Base-by-base conservation (phyloP, 2,797 vertebrate genomes). In the Poecilia picta region DNA sequence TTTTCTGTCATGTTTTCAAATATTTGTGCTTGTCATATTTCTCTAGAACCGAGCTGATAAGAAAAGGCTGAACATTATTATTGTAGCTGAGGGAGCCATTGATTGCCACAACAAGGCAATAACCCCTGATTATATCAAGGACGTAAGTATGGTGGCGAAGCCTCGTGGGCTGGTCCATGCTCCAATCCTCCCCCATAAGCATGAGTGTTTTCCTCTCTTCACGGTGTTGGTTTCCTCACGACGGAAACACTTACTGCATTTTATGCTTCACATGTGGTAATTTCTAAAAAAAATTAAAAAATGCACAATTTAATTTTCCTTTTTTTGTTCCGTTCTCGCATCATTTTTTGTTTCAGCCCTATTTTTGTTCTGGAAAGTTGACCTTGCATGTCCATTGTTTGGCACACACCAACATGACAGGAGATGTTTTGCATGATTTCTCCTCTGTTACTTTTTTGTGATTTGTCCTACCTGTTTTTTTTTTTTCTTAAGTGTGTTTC, bases 21-120 rank as follows among this genome's bases (percentile, higher is more conserved):
- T 66, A 41, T 41, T 64, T 70, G 8, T 81, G 79, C 81, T 80
- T 87, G 80, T 57, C 75, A 39, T 84, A 11, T 86, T 78, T 49
- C 59, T 83, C 49, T 77, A 99, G 98, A 99, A 98, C 90, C 98
- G 98, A 0, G 97, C 97, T n/a, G 95, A 95, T 84, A 98, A 97
- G 94, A 99, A 99, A 95, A 96, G 98, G 83, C 95, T 99, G 94
- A 99, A 99, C 94, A 98, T 99, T 91, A 99, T 99, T 88, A 99
- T 99, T 84, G 96, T 99, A 88, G 96, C 98, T 0, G 98, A 99
- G 93, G 98, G 98, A 36, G 98, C 98, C 89, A 98, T 99, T 84
- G 98, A 99, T 89, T 87, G 72, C 87, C 96, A 96, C 85, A 99
- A 98, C 93, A 96, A 95, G 78, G 81, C 96, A 36, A 97, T 99